Evolutionary conservation across 1,140 invertebrate species (phyloP), one percentile per base, ranked within the genome.

Genomic region (Papilio aristodemus): DNA sequence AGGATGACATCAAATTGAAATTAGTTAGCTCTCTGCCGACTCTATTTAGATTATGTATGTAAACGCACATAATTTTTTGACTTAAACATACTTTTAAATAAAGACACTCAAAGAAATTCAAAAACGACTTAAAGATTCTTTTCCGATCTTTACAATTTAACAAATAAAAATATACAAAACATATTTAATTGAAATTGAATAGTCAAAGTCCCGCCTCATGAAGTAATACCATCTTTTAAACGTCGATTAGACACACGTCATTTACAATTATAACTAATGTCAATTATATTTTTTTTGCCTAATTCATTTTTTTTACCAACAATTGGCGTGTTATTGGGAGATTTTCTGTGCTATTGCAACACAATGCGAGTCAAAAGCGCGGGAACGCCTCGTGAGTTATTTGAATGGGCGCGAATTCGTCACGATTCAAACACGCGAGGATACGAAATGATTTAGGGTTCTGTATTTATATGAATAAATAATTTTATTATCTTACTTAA

Each of bases 281-380:
- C 74, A 67, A 74, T 82, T 73, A 77, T 68, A 69, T 83, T 32
- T 32, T 82, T 86, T 84, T 83, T 82, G 71, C 64, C 69, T 67
- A 73, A 77, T 84, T 79, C 67, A 82, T 19, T 19, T 54, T 81
- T 81, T 84, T 85, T 81, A 75, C n/a, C 32, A 14, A 62, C 83
- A 86, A 87, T 85, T 86, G 82, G 70, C 74, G 67, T 36, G 57
- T 57, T 63, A 79, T 84, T 77, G 66, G 77, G 50, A 64, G 73
- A 82, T 83, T 90, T 90, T 87, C 81, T 78, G 81, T 80, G 71
- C 78, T 77, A 81, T 86, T 85, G 84, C 82, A 84, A 84, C 79
- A 79, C 75, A 71, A 69, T 39, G 59, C 5, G 81, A 84, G 81
- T 86, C 80, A 85, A 86, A 85, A 75, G 77, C 75, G 76, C 77